Evolutionary conservation across 2,888 invertebrate genomes (phyloP).

Genomic region (Automeris io): DNA sequence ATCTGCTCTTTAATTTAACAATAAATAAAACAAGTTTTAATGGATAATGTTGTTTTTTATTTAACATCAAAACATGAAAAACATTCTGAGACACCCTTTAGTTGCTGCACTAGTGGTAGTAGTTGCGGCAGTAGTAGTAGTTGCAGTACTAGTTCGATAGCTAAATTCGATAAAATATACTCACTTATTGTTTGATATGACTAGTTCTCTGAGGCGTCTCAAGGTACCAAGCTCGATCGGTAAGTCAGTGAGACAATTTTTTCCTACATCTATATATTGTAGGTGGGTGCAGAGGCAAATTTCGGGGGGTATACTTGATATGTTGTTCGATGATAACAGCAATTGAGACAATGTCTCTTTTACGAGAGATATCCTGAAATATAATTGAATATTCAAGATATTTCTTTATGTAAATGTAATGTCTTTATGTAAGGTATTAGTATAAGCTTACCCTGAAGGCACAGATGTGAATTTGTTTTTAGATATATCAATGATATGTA

Average conservation of each 20-base stretch:
- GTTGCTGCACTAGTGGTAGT: no score
- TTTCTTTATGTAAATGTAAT: background rate
- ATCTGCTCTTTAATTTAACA: no score
- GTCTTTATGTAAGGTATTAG: background rate
- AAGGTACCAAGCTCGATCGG: slow-evolving; percentile 80
- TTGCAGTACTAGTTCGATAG: no score
- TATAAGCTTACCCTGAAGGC: slow-evolving; percentile 78
- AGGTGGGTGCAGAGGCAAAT: slow-evolving; percentile 79
- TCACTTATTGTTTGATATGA: slow-evolving; percentile 89
- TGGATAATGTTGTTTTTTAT: no score
- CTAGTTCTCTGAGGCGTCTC: slow-evolving; percentile 84
- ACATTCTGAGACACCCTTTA: no score
- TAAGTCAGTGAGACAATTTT: slow-evolving; percentile 81
- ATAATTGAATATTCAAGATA: background rate
- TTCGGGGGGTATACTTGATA: slow-evolving; percentile 80
- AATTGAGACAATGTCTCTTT: slow-evolving; percentile 78
- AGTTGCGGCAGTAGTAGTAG: no score
- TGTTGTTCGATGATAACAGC: slow-evolving; percentile 83
- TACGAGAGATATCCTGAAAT: slow-evolving; percentile 65
- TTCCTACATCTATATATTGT: slow-evolving; percentile 84
- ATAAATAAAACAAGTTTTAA: no score
- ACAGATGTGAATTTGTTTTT: slow-evolving; percentile 84
- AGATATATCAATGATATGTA: slow-evolving; percentile 86
- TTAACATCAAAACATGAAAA: no score
- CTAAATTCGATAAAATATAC: slow-evolving; percentile 23